Percentiles rank a stretch among this genome's conserved stretches.
Conservation (phyloP, 1,140 invertebrate genomes). For the Meloidogyne chitwoodi region DNA sequence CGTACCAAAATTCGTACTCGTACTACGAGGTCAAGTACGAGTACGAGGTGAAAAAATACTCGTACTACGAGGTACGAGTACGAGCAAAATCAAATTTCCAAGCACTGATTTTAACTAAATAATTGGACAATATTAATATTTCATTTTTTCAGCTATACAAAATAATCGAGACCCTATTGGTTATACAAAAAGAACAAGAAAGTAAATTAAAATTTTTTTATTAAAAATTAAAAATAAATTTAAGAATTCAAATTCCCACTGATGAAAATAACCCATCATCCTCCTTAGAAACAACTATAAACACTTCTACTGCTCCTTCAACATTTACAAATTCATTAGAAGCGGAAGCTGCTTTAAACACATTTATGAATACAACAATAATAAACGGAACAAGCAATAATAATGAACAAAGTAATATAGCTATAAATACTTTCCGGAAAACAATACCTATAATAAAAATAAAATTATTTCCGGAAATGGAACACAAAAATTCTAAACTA, state of each 20-base stretch:
- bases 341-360: neutral
- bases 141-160: constrained; percentile 43
- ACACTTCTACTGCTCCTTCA: neutral
- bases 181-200: constrained; percentile 51
- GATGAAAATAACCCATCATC: neutral
- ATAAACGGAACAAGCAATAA: neutral
- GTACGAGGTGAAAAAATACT: too few relatives aligned
- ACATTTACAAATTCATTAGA: neutral
- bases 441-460: neutral
- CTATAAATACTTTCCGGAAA: neutral
- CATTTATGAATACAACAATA: neutral
- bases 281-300: neutral
- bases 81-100: too few relatives aligned
- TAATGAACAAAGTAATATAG: neutral
- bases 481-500: neutral
- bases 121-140: neutral
- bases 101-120: too few relatives aligned
- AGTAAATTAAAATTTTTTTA: constrained; percentile 34
- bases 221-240: constrained; percentile 3
- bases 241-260: neutral
- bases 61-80: too few relatives aligned
- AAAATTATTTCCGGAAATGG: neutral
- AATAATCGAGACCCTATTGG: constrained; percentile 58
- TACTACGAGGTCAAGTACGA: too few relatives aligned
- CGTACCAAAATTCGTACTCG: too few relatives aligned